Evolutionary conservation across 2,113 vertebrate species (phyloP).

Genomic region (Lampris megalopsis): DNA sequence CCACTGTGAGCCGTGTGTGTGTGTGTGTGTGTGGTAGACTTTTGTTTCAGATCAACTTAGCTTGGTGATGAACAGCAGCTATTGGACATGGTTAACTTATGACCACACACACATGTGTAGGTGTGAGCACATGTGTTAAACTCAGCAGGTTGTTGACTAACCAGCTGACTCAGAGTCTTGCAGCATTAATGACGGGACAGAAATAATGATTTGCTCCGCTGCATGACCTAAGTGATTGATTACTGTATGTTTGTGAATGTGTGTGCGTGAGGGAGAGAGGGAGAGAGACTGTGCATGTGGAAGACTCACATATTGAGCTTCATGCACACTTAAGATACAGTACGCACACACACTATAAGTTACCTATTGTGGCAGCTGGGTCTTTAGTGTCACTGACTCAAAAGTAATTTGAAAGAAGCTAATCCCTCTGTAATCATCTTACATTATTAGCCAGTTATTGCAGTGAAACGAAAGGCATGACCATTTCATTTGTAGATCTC

Average conservation of each 20-base stretch:
- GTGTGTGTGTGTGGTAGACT: background rate
- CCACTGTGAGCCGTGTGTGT: slow-evolving; percentile 1
- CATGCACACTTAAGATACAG: background rate
- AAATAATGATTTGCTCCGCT: slow-evolving; percentile 50
- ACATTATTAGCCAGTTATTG: background rate
- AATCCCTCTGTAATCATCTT: background rate
- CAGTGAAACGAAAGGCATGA: background rate
- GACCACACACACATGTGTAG: slow-evolving; percentile 18
- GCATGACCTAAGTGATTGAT: slow-evolving; percentile 41
- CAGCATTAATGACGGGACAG: slow-evolving; percentile 26
- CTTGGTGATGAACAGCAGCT: slow-evolving; percentile 40
- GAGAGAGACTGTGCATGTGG: background rate
- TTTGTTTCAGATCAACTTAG: slow-evolving; percentile 26
- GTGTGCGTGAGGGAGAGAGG: slow-evolving; percentile 11
- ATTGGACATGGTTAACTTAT: slow-evolving; percentile 8
- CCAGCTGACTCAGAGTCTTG: slow-evolving; percentile 35
- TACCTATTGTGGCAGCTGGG: background rate
- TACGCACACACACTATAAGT: background rate
- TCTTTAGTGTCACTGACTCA: slow-evolving; percentile 11
- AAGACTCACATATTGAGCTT: background rate
- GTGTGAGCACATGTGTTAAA: background rate
- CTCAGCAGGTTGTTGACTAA: slow-evolving; percentile 41
- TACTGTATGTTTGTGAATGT: background rate
- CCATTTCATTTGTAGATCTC: background rate
- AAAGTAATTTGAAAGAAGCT: background rate